A percentile compares a stretch with the other conserved stretches of the same genome.
phyloP scores from a whole-genome alignment of 2,888 invertebrate species.

The Amblyjoppa proteus region DNA sequence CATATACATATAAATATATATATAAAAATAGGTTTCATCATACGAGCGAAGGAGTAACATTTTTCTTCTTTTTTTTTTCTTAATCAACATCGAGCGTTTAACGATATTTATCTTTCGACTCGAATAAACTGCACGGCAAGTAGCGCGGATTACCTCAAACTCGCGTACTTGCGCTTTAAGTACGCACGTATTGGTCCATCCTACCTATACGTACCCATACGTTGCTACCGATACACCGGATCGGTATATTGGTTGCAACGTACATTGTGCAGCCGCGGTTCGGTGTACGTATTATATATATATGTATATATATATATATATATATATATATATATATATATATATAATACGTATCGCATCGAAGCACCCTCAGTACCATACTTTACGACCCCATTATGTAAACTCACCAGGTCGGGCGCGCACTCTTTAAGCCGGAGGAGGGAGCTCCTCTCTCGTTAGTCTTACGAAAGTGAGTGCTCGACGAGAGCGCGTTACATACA shows the following conservation, averaged over 20 bases:
- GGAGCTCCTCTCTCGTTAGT: constrained; percentile 37
- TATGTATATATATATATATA: constrained; percentile 10
- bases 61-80: no score
- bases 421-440: constrained; percentile 42
- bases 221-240: constrained; percentile 11
- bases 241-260: background rate
- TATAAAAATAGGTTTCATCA: constrained; percentile 7
- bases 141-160: constrained; percentile 27
- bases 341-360: constrained; percentile 45
- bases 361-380: constrained; percentile 60
- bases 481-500: constrained; percentile 39
- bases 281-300: background rate
- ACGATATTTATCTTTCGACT: constrained; percentile 40
- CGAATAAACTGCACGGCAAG: constrained; percentile 32
- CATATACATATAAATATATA: background rate
- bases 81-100: background rate
- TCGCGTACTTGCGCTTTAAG: constrained; percentile 20
- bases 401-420: constrained; percentile 63
- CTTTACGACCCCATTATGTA: constrained; percentile 72
- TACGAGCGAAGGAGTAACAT: background rate
- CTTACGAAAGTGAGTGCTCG: constrained; percentile 45
- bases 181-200: background rate
- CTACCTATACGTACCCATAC: background rate
- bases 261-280: background rate
- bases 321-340: background rate